phyloP scores from a whole-genome alignment of 2,888 invertebrate genomes.

The Branchipolynoe longqiensis region DNA sequence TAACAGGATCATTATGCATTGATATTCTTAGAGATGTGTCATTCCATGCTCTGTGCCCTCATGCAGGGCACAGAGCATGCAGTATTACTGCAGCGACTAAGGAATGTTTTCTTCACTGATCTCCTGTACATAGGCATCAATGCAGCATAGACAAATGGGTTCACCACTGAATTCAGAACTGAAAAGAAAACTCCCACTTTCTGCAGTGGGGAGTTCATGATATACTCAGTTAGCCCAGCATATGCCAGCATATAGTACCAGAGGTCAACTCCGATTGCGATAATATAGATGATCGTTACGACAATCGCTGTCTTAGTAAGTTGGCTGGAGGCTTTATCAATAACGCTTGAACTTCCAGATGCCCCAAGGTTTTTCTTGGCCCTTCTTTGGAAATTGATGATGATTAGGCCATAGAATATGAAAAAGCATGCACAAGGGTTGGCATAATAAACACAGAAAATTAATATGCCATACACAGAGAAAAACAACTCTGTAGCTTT shows the following conservation, averaged over 20 bases:
- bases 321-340: constrained; percentile 16
- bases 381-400: neutral
- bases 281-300: neutral
- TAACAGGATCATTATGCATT: neutral
- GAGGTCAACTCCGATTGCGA: constrained; percentile 28
- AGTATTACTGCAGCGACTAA: neutral
- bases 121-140: constrained; percentile 37
- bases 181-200: constrained; percentile 33
- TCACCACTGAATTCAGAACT: constrained; percentile 21
- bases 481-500: neutral
- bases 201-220: constrained; percentile 36
- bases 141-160: neutral
- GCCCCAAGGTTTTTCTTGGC: constrained; percentile 2
- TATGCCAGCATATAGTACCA: constrained; percentile 42
- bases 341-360: neutral
- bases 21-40: neutral
- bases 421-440: constrained; percentile 32
- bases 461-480: neutral
- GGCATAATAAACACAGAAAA: constrained; percentile 18
- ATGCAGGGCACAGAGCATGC: neutral
- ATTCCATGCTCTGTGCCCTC: neutral
- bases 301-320: constrained; percentile 30
- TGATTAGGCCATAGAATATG: constrained; percentile 9
- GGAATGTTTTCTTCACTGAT: neutral
- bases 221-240: neutral